Evolutionary conservation across 2,888 invertebrate genomes (phyloP).

Genomic region (Lasioglossum lativentre): DNA sequence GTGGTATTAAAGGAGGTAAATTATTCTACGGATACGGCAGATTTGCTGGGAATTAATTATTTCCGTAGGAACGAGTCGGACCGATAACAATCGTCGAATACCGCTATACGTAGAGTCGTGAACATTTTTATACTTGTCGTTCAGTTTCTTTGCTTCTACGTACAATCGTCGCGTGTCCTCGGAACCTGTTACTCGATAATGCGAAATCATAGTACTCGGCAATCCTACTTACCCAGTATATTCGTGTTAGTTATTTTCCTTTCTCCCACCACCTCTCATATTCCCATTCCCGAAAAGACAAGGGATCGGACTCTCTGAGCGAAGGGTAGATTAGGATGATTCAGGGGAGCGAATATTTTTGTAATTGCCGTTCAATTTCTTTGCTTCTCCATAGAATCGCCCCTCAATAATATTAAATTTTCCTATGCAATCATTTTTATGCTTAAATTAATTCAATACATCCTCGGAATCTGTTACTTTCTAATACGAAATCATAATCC

Average conservation of each 20-base stretch:
- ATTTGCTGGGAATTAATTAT: slow-evolving; percentile 26
- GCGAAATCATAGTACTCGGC: not conserved
- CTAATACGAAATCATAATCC: not conserved
- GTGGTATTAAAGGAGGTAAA: slow-evolving; percentile 16
- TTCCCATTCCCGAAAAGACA: not conserved
- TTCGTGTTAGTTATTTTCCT: too few species aligned
- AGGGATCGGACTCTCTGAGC: not conserved
- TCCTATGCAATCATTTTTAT: too few species aligned
- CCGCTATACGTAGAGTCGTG: not conserved
- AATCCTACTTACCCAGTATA: too few species aligned
- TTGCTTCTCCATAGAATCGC: too few species aligned
- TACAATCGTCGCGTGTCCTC: not conserved
- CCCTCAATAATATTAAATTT: too few species aligned
- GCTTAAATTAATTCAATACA: too few species aligned
- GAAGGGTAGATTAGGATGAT: slow-evolving; percentile 26
- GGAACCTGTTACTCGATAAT: not conserved
- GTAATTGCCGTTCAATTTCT: not conserved
- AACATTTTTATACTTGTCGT: not conserved
- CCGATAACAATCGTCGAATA: not conserved
- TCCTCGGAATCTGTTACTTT: not conserved
- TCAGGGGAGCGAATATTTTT: slow-evolving; percentile 22
- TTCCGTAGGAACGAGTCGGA: not conserved
- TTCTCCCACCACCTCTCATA: not conserved
- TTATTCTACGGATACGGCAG: slow-evolving; percentile 14
- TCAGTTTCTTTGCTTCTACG: not conserved